phyloP scores from a whole-genome alignment of 92 coral and sea anemone genomes.

The Siderastrea radians region DNA sequence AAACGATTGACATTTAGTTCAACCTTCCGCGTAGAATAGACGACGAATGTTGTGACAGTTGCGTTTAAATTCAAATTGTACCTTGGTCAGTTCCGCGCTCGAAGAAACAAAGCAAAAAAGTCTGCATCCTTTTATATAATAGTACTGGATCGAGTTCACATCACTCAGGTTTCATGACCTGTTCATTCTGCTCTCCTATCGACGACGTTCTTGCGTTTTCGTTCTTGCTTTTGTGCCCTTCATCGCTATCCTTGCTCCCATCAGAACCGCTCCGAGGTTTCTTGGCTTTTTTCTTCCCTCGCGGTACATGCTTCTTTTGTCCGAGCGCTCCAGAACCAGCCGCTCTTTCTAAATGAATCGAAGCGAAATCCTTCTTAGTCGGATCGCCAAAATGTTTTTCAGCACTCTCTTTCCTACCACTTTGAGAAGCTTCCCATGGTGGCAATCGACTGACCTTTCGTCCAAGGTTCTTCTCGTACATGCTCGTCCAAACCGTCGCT shows the following conservation, averaged over 20 bases:
- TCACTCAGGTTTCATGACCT: background rate
- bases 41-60: background rate
- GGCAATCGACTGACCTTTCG: conserved; percentile 88
- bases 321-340: conserved; percentile 60
- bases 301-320: conserved; percentile 38
- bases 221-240: background rate
- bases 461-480: conserved; percentile 92
- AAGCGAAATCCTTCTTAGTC: conserved; percentile 68
- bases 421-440: conserved; percentile 77
- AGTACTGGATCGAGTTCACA: background rate
- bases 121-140: background rate
- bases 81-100: conserved; percentile 2
- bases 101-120: background rate
- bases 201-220: background rate
- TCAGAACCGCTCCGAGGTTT: conserved; percentile 31
- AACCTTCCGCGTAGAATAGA: background rate
- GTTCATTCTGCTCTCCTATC: background rate
- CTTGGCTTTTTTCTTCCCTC: conserved; percentile 61
- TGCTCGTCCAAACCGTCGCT: conserved; percentile 93
- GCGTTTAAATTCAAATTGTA: background rate
- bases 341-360: conserved; percentile 74
- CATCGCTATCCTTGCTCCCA: conserved; percentile 11
- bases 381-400: conserved; percentile 61
- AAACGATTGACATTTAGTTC: background rate
- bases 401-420: conserved; percentile 49